Conservation (phyloP, 2,113 vertebrate species). For the Condylura cristata region DNA sequence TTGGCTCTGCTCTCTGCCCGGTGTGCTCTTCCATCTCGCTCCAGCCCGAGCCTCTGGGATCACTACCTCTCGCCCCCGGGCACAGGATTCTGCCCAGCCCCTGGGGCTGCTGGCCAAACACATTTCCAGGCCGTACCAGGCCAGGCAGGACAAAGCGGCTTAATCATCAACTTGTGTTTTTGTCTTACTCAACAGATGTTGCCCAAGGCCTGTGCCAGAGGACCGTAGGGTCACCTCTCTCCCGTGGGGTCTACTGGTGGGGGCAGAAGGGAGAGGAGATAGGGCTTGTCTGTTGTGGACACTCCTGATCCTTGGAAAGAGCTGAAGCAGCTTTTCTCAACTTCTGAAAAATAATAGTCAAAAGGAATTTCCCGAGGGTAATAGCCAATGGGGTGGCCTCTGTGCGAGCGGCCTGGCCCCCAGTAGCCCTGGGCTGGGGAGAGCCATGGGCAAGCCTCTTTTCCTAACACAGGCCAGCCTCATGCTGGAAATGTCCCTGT, state of each 20-base stretch:
- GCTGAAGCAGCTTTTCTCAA: slow-evolving; percentile 62
- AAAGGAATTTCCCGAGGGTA: slow-evolving; percentile 44
- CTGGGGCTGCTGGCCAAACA: slow-evolving; percentile 34
- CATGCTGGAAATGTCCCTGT: not conserved
- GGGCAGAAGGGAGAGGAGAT: not conserved
- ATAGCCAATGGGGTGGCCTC: not conserved
- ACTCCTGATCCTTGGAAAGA: slow-evolving; percentile 41
- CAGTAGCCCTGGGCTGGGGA: not conserved
- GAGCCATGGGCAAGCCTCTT: not conserved
- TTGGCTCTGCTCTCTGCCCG: not conserved
- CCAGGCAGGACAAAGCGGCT: slow-evolving; percentile 62
- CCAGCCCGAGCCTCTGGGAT: not conserved
- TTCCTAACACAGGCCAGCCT: not conserved
- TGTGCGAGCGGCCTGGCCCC: not conserved
- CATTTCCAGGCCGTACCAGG: slow-evolving; percentile 46
- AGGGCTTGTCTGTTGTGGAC: not conserved
- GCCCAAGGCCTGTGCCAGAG: slow-evolving; percentile 41
- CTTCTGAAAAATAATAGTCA: slow-evolving; percentile 10
- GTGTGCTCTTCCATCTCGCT: not conserved
- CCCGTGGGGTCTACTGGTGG: not conserved
- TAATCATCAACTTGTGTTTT: slow-evolving; percentile 77
- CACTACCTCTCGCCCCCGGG: not conserved
- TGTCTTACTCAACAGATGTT: slow-evolving; percentile 57
- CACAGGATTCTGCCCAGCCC: not conserved
- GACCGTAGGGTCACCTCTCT: slow-evolving; percentile 16